Base-by-base conservation (phyloP, 2,888 invertebrate genomes). In the Chalcosyrphus nemorum region DNA sequence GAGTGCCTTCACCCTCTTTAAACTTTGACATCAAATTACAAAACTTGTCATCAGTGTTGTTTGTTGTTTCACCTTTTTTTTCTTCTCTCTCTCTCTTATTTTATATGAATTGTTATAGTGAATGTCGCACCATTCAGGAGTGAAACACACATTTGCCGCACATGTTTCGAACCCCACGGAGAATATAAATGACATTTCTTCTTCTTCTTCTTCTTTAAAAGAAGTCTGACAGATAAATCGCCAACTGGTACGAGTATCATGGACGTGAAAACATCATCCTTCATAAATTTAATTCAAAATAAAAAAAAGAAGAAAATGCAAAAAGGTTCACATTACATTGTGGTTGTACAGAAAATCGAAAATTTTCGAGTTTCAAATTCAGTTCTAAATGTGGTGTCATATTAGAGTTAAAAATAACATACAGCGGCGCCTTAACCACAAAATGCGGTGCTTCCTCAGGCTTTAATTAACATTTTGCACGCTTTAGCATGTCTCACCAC, bases 391-490 rank as follows among this genome's bases (percentile, higher is more conserved):
- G 13, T 38, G 61, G 50, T 41, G 72, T 52, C 41, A 61, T n/a
- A 43, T 27, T 29, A 24, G 21, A 41, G 52, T 52, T 52, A 41
- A 61, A 52, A 63, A 24, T 15, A 63, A 32, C 50, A n/a, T 17
- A 7, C 6, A 35, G 29, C 38, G 61, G 15, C 41, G 35, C 52
- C 41, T 27, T 15, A 41, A 52, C 75, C 74, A 63, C 61, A 68
- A 50, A 70, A 47, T 15, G 68, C 13, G 63, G 41, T 43, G 47
- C 15, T 57, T 81, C 45, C 47, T 13, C 7, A 9, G 52, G 56
- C 41, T 50, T 57, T 76, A 76, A 81, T 81, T 70, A 81, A 50
- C 70, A 66, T 76, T 70, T 65, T 41, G 57, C 81, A 81, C 70
- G 70, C 75, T 50, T 50, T 75, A 54, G 59, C 54, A 81, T 68